Percentiles rank a stretch among this genome's conserved stretches.
These are phyloP conservation scores for Parnassius apollo DNA, from an alignment of 2,888 invertebrate genomes.

Conservation along the genomic window DNA sequence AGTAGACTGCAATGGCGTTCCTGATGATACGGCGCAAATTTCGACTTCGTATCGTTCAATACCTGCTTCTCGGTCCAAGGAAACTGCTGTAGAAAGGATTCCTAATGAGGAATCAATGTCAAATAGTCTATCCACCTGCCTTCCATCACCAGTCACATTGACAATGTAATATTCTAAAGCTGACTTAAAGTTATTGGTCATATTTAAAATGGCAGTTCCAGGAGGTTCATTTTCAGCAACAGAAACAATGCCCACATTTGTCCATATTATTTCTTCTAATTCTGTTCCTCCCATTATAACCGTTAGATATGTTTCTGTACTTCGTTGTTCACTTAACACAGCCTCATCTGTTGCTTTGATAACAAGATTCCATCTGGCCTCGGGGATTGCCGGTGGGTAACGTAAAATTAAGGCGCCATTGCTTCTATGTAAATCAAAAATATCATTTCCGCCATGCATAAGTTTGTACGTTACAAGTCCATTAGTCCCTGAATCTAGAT, in stretches of 20 bases:
- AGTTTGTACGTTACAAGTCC: slow-evolving; percentile 95
- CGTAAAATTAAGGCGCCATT: slow-evolving; percentile 87
- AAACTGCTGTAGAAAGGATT: slow-evolving; percentile 91
- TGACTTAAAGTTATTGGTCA: slow-evolving; percentile 85
- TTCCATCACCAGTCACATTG: slow-evolving; percentile 88
- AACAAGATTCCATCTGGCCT: slow-evolving; percentile 89
- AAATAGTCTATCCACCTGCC: slow-evolving; percentile 93
- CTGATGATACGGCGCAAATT: slow-evolving; percentile 90
- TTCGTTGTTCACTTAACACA: slow-evolving; percentile 92
- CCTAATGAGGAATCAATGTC: slow-evolving; percentile 95
- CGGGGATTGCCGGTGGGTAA: slow-evolving; percentile 81
- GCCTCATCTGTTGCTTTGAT: slow-evolving; percentile 96
- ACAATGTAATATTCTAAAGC: slow-evolving; percentile 95
- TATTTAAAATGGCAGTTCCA: slow-evolving; percentile 91
- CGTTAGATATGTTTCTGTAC: slow-evolving; percentile 92
- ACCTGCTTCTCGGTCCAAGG: slow-evolving; percentile 91
- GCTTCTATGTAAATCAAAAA: slow-evolving; percentile 90
- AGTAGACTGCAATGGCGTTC: slow-evolving; percentile 86
- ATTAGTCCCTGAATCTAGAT: slow-evolving; percentile 95
- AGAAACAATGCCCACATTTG: slow-evolving; percentile 86
- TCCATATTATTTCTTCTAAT: slow-evolving; percentile 81
- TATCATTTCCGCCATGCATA: slow-evolving; percentile 87
- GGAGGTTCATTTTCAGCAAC: slow-evolving; percentile 94
- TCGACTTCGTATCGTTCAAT: slow-evolving; percentile 91
- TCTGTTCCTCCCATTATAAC: slow-evolving; percentile 86